Evolutionary conservation across 2,113 vertebrate species (phyloP), one percentile per base, ranked within the genome.

Genomic region (Tylochromis polylepis): DNA sequence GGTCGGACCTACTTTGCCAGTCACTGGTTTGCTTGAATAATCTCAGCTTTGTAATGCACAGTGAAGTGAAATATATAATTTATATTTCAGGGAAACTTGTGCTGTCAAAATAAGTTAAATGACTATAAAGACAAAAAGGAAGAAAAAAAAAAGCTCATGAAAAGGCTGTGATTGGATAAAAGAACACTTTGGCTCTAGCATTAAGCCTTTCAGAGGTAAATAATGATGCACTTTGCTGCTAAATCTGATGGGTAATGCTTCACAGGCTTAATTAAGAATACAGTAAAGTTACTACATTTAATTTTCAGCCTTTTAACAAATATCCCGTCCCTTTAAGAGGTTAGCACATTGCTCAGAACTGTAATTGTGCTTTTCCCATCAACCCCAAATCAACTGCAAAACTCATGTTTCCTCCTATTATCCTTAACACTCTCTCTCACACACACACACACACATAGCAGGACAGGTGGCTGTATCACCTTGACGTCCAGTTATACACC

Each of bases 401-500:
- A 27, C 82, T 83, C 84, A 77, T 85, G 41, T 88, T 77, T 77
- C 27, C 46, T 51, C 29, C 4, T 20, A n/a, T 51, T 31, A 27
- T 51, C 46, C 46, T 38, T 31, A 29, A 83, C 53, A 55, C 79
- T 3, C 75, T 1, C 65, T 16, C 65, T 38, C 59, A 34, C 6
- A 34, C 46, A 51, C 51, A 58, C 67, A 62, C 46, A 20, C 15
- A 81, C 29, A 38, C 29, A 10, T 12, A 46, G n/a, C 34, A 70
- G 84, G 88, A 87, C 93, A 95, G 94, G 92, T 93, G 94, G 89
- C 89, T 79, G 57, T 4, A 91, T 87, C 92, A 88, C 89, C 92
- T 92, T 88, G 91, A 87, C 83, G 91, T 91, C 87, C 88, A 90
- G 56, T 79, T 85, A 90, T 81, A 85, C 67, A 62, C 79, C 85